Conservation (phyloP, 2,888 invertebrate genomes). For the Cyrtodaria siliqua region DNA sequence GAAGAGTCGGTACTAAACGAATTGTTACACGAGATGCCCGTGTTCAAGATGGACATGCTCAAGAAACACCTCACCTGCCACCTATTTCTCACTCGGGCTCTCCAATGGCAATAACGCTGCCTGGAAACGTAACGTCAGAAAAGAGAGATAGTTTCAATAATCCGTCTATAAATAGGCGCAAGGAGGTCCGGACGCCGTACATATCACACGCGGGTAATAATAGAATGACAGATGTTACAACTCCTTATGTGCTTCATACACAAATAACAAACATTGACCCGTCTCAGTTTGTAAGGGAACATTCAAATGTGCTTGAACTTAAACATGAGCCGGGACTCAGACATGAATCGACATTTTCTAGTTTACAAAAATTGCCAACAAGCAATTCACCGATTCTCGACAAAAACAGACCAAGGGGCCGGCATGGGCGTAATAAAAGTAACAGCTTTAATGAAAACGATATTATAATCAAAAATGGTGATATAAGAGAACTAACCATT, state of each 20-base stretch:
- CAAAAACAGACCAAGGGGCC: constrained; percentile 55
- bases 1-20: constrained; percentile 45
- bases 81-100: constrained; percentile 62
- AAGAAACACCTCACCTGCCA: constrained; percentile 60
- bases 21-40: constrained; percentile 49
- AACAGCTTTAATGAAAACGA: constrained; percentile 55
- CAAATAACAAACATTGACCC: constrained; percentile 61
- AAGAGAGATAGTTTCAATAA: constrained; percentile 24
- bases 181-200: constrained; percentile 64
- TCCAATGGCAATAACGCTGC: constrained; percentile 37
- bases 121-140: constrained; percentile 17
- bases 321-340: constrained; percentile 54
- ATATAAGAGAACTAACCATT: constrained; percentile 62
- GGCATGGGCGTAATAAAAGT: constrained; percentile 54
- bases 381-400: constrained; percentile 65
- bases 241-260: constrained; percentile 68
- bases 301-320: constrained; percentile 65
- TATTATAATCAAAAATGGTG: constrained; percentile 35
- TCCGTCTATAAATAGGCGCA: constrained; percentile 46
- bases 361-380: constrained; percentile 64
- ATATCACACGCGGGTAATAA: constrained; percentile 54
- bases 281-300: constrained; percentile 53
- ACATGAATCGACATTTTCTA: constrained; percentile 62
- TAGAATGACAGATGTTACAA: constrained; percentile 61
- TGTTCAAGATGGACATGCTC: constrained; percentile 25